Evolutionary conservation across 2,888 invertebrate genomes (phyloP).

Genomic region (Synergus itoensis): DNA sequence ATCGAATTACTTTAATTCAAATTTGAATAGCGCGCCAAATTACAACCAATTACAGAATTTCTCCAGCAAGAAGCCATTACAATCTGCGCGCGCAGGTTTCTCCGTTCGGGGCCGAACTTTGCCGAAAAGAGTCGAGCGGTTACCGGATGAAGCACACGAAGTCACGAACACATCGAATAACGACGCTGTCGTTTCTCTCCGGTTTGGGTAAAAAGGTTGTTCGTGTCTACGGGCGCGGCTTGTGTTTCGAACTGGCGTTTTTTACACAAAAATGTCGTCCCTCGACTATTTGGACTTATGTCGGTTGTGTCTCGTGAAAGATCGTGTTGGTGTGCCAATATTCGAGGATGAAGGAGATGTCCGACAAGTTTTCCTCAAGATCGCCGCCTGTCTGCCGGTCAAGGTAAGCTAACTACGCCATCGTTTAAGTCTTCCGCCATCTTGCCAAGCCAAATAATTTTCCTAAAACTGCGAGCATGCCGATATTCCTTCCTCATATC

Average conservation of each 20-base stretch:
- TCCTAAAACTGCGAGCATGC: not conserved
- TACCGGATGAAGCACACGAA: conserved; percentile 42
- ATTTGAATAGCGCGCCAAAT: no score
- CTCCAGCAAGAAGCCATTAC: no score
- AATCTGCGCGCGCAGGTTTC: no score
- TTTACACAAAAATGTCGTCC: conserved; percentile 73
- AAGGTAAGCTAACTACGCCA: conserved; percentile 81
- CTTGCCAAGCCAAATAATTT: conserved; percentile 59
- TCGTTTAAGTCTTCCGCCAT: conserved; percentile 67
- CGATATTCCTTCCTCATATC: not conserved
- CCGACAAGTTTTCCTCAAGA: conserved; percentile 83
- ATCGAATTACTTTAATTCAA: no score
- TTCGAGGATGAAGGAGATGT: conserved; percentile 84
- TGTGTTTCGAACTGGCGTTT: conserved; percentile 72
- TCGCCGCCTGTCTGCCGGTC: conserved; percentile 86
- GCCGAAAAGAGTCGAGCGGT: no score
- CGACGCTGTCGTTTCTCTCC: conserved; percentile 60
- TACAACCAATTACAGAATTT: no score
- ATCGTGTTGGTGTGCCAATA: conserved; percentile 84
- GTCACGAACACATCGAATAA: conserved; percentile 58
- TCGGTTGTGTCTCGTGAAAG: conserved; percentile 77
- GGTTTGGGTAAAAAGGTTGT: conserved; percentile 64
- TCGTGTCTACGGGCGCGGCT: conserved; percentile 73
- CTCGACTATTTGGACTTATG: conserved; percentile 76
- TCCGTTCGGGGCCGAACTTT: no score